phyloP scores from a whole-genome alignment of 2,113 vertebrate species.

The Gracilinanus agilis region DNA sequence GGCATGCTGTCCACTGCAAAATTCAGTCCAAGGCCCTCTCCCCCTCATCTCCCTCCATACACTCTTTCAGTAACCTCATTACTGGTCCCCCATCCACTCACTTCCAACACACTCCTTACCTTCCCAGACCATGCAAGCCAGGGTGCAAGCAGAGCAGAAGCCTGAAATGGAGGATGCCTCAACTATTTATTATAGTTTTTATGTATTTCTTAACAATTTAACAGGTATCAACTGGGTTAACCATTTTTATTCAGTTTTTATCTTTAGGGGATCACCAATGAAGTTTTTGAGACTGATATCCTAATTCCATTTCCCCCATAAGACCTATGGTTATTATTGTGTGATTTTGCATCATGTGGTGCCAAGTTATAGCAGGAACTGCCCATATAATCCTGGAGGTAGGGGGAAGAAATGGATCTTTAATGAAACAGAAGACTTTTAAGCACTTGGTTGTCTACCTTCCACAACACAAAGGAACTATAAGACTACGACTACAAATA shows the following conservation, averaged over 20 bases:
- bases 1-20: too few relatives aligned
- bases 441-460: neutral
- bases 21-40: too few relatives aligned
- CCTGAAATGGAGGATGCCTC: neutral
- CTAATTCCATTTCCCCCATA: neutral
- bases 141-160: neutral
- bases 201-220: neutral
- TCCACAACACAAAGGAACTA: neutral
- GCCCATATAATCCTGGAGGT: neutral
- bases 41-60: neutral
- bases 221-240: neutral
- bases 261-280: neutral
- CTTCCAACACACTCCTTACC: neutral
- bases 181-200: neutral
- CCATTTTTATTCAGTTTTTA: neutral
- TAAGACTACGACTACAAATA: neutral
- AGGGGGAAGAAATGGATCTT: neutral
- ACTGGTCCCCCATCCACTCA: neutral
- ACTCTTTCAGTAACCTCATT: neutral
- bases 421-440: neutral
- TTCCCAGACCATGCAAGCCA: neutral
- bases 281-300: neutral
- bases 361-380: neutral
- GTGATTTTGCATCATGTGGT: neutral
- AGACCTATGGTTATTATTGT: neutral